Percentiles rank a stretch among this genome's conserved stretches.
These are phyloP conservation scores for Acrobeloides nanus DNA, from an alignment of 2,888 invertebrate species.

Conservation along the genomic window DNA sequence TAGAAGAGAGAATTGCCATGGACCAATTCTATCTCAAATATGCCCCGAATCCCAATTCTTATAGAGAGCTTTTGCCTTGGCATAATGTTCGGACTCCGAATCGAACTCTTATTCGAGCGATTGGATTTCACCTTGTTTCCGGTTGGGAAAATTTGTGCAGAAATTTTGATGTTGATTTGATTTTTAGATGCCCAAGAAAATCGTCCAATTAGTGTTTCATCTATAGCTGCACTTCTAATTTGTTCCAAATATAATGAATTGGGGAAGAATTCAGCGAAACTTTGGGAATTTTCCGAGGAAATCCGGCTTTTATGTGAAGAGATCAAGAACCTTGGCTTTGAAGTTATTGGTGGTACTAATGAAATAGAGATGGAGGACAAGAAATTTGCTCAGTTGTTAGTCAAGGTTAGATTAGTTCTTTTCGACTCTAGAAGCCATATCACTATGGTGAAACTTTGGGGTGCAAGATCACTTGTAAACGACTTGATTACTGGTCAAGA, in stretches of 20 bases:
- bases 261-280: conserved; percentile 10
- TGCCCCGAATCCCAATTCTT: conserved; percentile 20
- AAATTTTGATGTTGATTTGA: no score
- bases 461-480: conserved; percentile 64
- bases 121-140: conserved; percentile 42
- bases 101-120: conserved; percentile 39
- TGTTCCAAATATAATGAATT: conserved; percentile 33
- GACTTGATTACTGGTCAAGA: conserved; percentile 63
- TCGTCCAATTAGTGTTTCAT: conserved; percentile 32
- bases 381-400: no score
- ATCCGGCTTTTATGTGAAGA: conserved; percentile 23
- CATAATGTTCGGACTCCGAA: conserved; percentile 28
- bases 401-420: no score
- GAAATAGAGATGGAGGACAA: no score
- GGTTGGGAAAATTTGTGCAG: conserved; percentile 18
- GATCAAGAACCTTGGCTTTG: no score
- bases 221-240: conserved; percentile 32
- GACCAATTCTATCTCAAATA: conserved; percentile 16
- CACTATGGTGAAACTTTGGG: conserved; percentile 58
- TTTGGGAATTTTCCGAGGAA: no score
- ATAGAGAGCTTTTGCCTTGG: conserved; percentile 46
- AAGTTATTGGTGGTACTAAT: no score
- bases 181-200: conserved; percentile 41
- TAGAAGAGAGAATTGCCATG: no score
- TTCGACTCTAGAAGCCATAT: background rate